A percentile compares a stretch with the other conserved stretches of the same genome.
phyloP scores from a whole-genome alignment of 2,113 vertebrate species.

The Sylvia atricapilla region DNA sequence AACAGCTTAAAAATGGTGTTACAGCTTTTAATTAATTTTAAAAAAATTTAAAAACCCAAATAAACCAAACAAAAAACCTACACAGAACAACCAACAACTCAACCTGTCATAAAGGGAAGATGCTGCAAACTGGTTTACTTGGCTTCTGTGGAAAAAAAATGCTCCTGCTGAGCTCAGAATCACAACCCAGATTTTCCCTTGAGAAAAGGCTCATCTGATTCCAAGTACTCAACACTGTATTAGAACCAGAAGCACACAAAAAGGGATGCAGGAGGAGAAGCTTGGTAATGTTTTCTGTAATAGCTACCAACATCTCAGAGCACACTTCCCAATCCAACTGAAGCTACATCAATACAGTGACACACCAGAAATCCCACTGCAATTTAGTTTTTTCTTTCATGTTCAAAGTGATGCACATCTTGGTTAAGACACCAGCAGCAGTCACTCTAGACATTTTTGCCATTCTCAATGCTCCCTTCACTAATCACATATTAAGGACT shows the following conservation, averaged over 20 bases:
- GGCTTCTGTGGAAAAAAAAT: not conserved
- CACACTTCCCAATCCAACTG: not conserved
- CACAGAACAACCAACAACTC: not conserved
- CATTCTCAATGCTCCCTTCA: not conserved
- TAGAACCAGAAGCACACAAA: not conserved
- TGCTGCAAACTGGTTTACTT: not conserved
- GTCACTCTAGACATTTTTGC: not conserved
- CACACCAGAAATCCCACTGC: not conserved
- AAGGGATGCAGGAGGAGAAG: not conserved
- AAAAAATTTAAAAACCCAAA: not conserved
- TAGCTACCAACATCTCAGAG: not conserved
- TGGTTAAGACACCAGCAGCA: not conserved
- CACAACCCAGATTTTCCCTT: not conserved
- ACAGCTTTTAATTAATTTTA: not conserved
- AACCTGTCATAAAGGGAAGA: not conserved
- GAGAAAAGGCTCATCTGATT: not conserved
- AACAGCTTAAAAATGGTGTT: not conserved
- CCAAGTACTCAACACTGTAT: not conserved
- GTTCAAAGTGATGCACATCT: not conserved
- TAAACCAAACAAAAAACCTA: not conserved
- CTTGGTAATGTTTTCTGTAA: not conserved
- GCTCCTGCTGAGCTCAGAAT: not conserved
- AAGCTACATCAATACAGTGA: not conserved
- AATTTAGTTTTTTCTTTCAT: not conserved
- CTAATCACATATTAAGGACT: not conserved